Conservation (phyloP, 2,888 invertebrate species). For the Agrochola lychnidis region DNA sequence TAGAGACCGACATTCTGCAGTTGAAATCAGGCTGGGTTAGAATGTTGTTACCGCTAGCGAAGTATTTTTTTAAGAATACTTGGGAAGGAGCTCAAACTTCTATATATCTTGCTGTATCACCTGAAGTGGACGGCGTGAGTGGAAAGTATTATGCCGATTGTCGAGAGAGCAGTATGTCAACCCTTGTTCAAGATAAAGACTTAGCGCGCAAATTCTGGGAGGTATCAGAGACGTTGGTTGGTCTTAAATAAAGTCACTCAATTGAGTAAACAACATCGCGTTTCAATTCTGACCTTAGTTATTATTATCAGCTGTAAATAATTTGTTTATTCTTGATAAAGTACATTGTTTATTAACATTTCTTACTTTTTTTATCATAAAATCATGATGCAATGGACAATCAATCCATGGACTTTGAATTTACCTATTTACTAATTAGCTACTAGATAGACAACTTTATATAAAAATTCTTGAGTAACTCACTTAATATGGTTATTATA, state of each 20-base stretch:
- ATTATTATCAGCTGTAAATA: neutral
- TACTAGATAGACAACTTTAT: neutral
- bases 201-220: slow-evolving; percentile 92
- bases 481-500: neutral
- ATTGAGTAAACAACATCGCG: slow-evolving; percentile 4
- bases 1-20: slow-evolving; percentile 92
- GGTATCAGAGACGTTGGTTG: slow-evolving; percentile 76
- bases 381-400: neutral
- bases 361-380: neutral
- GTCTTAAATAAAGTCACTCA: slow-evolving; percentile 26
- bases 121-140: slow-evolving; percentile 88
- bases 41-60: slow-evolving; percentile 81
- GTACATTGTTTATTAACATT: neutral
- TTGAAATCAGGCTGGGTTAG: slow-evolving; percentile 59
- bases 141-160: slow-evolving; percentile 92
- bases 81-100: slow-evolving; percentile 88
- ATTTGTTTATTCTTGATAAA: no score
- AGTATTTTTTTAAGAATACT: slow-evolving; percentile 70
- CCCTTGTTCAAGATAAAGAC: slow-evolving; percentile 85
- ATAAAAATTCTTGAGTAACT: neutral
- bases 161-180: slow-evolving; percentile 78
- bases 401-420: neutral
- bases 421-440: neutral
- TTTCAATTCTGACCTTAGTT: slow-evolving; percentile 22
- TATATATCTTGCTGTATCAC: slow-evolving; percentile 89